phyloP scores from a whole-genome alignment of 1,140 invertebrate species.

The Drosophila nigromelanica region DNA sequence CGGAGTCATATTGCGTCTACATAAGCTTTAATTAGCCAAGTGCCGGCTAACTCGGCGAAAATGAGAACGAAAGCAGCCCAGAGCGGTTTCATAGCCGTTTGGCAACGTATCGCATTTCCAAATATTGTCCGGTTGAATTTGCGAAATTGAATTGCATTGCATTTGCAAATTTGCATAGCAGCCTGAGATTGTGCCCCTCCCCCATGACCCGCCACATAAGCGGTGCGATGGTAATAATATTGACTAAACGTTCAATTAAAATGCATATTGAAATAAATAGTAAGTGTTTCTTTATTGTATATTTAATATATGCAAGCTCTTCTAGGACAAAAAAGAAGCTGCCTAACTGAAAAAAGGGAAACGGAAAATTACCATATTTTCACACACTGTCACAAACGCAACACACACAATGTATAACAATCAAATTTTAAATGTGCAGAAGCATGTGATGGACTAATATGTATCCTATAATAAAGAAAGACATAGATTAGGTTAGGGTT shows the following conservation, averaged over 20 bases:
- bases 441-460: neutral
- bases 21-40: slow-evolving; percentile 47
- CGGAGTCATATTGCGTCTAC: slow-evolving; percentile 13
- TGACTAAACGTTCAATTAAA: slow-evolving; percentile 53
- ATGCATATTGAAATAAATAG: slow-evolving; percentile 54
- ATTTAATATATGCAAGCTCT: slow-evolving; percentile 10
- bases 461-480: neutral
- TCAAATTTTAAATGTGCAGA: slow-evolving; percentile 13
- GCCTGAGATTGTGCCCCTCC: neutral
- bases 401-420: slow-evolving; percentile 30
- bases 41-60: slow-evolving; percentile 4
- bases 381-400: slow-evolving; percentile 13
- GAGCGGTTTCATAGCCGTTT: neutral
- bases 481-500: too few relatives aligned
- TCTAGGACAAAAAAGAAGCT: neutral
- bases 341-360: slow-evolving; percentile 5
- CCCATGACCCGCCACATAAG: neutral
- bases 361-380: slow-evolving; percentile 64
- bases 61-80: neutral
- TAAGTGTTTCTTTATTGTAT: slow-evolving; percentile 27
- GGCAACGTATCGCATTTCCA: slow-evolving; percentile 6
- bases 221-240: slow-evolving; percentile 42
- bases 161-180: slow-evolving; percentile 22
- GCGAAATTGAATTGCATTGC: slow-evolving; percentile 26
- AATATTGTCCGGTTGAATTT: slow-evolving; percentile 13